Evolutionary conservation across 2,113 vertebrate genomes (phyloP), one percentile per base, ranked within the genome.

Genomic region (Pagrus major): DNA sequence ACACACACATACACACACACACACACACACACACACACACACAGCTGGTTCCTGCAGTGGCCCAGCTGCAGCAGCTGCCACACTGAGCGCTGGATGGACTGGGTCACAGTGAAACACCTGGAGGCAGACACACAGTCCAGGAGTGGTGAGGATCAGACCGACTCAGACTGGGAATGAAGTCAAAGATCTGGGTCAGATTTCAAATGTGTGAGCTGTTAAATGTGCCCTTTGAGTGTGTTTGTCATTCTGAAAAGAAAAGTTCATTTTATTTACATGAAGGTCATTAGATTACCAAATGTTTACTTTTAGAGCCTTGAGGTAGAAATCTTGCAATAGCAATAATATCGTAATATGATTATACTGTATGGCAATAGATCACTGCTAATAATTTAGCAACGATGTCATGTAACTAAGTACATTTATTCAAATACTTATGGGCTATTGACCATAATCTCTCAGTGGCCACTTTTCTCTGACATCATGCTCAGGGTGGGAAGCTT

Each of bases 51-150:
- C 47, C 25, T 77, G 58, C 74, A 76, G 73, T 51, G 7, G 56
- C 58, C 75, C 87, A 84, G 86, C 88, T 89, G 88, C 70, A 71
- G 85, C 90, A 87, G 87, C 90, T 89, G 85, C 68, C 58, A 76
- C 79, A 55, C 35, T 37, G 73, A 80, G 42, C 2, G 27, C 55
- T 71, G 23, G 49, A 47, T 56, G 44, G 66, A 85, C 72, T 0
- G 41, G 70, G 73, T 83, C 69, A 66, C 71, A 14, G 35, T 56
- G 60, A 68, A 87, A 84, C 89, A 93, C 86, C 89, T 91, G 86
- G 64, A 74, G 67, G 23, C 35, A 25, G 18, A 58, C 4, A 2
- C 2, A 2, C 68, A 21, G 72, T n/a, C 59, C 27, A 9, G n/a
- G n/a, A 2, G 7, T 14, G 12, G 46, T 29, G 51, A 0, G 25